phyloP scores from a whole-genome alignment of 2,888 invertebrate genomes.

The Anorthoa munda region DNA sequence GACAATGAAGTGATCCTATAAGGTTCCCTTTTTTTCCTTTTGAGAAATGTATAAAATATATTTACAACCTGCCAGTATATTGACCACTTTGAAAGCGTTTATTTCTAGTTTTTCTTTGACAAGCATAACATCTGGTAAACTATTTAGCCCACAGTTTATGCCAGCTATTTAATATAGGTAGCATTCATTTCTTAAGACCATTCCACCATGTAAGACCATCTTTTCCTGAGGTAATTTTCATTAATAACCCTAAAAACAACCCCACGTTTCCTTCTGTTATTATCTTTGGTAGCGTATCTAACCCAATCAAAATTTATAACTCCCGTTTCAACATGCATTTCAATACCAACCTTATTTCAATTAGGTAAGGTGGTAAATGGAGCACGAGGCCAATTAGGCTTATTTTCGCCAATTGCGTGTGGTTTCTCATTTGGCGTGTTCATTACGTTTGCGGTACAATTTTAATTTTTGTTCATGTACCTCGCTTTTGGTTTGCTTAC shows the following conservation, averaged over 20 bases:
- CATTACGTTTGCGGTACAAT: conserved; percentile 62
- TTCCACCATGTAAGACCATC: conserved; percentile 23
- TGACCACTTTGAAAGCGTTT: no score
- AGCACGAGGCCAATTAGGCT: conserved; percentile 29
- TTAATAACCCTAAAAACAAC: conserved; percentile 59
- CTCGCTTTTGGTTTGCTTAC: neutral
- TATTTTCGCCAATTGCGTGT: conserved; percentile 67
- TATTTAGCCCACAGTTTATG: neutral
- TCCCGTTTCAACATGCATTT: neutral
- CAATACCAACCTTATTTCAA: conserved; percentile 35
- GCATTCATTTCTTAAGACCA: neutral
- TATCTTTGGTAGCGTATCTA: conserved; percentile 57
- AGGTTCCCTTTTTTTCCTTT: no score
- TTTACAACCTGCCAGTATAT: no score
- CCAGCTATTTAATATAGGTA: neutral
- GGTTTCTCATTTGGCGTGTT: conserved; percentile 64
- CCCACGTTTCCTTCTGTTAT: conserved; percentile 54
- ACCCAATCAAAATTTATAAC: conserved; percentile 66
- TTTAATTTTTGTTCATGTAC: conserved; percentile 58
- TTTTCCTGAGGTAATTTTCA: conserved; percentile 55
- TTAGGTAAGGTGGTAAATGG: conserved; percentile 22
- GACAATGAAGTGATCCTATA: no score
- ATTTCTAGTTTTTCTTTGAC: no score
- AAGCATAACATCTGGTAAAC: no score
- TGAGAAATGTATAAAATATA: no score